Evolutionary conservation across 2,888 invertebrate genomes (phyloP), one percentile per base, ranked within the genome.

Genomic region (Drosophila melanosoma): DNA sequence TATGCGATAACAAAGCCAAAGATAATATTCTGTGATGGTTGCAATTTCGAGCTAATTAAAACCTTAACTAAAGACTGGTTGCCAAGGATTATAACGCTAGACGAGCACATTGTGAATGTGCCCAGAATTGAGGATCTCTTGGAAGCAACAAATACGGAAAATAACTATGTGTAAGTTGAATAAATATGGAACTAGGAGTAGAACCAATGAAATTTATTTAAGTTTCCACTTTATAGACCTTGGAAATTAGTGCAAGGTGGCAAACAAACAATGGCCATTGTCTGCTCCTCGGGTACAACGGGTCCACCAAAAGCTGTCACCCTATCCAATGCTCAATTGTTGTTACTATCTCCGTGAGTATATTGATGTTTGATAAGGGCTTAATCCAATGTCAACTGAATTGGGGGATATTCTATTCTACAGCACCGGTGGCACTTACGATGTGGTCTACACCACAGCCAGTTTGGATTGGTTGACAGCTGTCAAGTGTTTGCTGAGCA

Each of bases 201-300:
- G 32, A 20, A 17, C n/a, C 8, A 33, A 52, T 33, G 7, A n/a
- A 10, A 11, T 38, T 12, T 5, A 38, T 7, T 56, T 5, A 56
- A 1, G 10, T 38, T n/a, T 15, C 2, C 4, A 2, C 17, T 36
- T 57, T 49, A 0, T 6, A 82, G 83, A 20, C 73, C 83, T 2
- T 33, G 8, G 0, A 36, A 57, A 8, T 53, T 83, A 0, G 53
- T 63, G 10, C 12, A n/a, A 0, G 82, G 82, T n/a, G 70, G 54
- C 1, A 65, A 77, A 49, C 81, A 84, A 26, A 74, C 74, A 15
- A 74, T 81, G 42, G 80, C 67, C 2, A 86, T 91, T 58, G 38
- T 89, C 4, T 87, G 89, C 48, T 84, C 89, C 10, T 87, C 89
- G 5, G 90, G 90, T 23, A 86, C 90, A 29, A 82, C 83, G 0